These are phyloP conservation scores for Ips typographus DNA, from an alignment of 1,140 invertebrate species.

Conservation along the genomic window DNA sequence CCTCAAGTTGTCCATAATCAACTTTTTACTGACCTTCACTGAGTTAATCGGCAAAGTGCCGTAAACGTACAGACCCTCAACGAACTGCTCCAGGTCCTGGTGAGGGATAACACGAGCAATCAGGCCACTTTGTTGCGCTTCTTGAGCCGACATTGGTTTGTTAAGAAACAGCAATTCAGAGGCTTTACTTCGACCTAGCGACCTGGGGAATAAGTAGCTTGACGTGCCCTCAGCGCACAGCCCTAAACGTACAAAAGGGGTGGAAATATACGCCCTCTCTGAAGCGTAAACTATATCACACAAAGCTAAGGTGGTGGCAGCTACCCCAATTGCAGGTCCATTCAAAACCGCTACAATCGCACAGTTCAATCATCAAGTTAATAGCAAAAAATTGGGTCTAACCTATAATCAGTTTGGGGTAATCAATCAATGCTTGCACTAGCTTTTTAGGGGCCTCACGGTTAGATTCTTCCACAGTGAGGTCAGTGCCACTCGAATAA, in stretches of 20 bases:
- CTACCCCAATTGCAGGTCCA: conserved; percentile 92
- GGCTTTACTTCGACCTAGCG: conserved; percentile 80
- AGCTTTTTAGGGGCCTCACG: conserved; percentile 55
- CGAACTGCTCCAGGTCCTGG: conserved; percentile 39
- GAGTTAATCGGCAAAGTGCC: conserved; percentile 41
- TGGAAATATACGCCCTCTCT: conserved; percentile 80
- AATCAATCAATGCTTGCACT: conserved; percentile 79
- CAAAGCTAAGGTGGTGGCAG: conserved; percentile 76
- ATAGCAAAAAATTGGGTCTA: neutral
- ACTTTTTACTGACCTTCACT: conserved; percentile 44
- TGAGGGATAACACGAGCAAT: conserved; percentile 45
- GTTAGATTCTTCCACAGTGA: conserved; percentile 12
- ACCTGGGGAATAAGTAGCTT: conserved; percentile 76
- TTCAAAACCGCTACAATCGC: conserved; percentile 71
- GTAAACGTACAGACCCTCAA: conserved; percentile 41
- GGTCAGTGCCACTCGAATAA: conserved; percentile 87
- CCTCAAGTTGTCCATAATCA: conserved; percentile 39
- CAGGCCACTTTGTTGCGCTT: conserved; percentile 45
- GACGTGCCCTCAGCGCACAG: conserved; percentile 84
- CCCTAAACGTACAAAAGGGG: conserved; percentile 81
- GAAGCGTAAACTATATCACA: conserved; percentile 89
- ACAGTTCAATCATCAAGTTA: neutral
- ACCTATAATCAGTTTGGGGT: conserved; percentile 81
- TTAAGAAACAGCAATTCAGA: conserved; percentile 77
- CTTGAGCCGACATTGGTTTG: conserved; percentile 67